Conservation (phyloP, 2,888 invertebrate genomes). For the Acleris laterana region DNA sequence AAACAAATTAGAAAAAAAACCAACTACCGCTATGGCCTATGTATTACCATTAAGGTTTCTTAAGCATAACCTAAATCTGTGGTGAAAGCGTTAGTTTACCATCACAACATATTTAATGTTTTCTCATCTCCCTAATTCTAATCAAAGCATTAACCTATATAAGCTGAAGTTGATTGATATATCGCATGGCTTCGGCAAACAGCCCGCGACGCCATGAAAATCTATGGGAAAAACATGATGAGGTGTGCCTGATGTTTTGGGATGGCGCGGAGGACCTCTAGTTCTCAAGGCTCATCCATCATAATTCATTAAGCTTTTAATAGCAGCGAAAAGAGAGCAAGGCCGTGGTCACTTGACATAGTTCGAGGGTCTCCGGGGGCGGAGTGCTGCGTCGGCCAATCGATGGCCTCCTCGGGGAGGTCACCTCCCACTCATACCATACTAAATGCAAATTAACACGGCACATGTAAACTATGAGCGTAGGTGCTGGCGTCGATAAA, state of each 20-base stretch:
- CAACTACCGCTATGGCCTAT: too few relatives aligned
- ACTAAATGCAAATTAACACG: conserved; percentile 38
- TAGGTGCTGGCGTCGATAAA: background rate
- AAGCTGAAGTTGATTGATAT: conserved; percentile 33
- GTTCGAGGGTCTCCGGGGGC: conserved; percentile 68
- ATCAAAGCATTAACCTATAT: conserved; percentile 30
- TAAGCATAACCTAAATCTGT: too few relatives aligned
- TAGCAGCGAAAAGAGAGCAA: conserved; percentile 79
- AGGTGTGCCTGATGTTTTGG: conserved; percentile 42
- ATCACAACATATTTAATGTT: conserved; percentile 11
- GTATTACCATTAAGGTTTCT: too few relatives aligned
- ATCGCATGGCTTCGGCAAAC: conserved; percentile 13
- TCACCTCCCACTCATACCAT: conserved; percentile 64
- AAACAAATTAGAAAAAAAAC: too few relatives aligned
- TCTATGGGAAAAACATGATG: conserved; percentile 1
- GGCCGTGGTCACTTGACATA: conserved; percentile 80
- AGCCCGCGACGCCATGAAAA: conserved; percentile 10
- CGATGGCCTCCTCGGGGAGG: conserved; percentile 69
- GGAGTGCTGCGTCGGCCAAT: conserved; percentile 78
- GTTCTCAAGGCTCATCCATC: conserved; percentile 65
- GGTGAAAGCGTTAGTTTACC: background rate
- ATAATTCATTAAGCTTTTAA: conserved; percentile 81
- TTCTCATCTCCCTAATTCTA: conserved; percentile 12
- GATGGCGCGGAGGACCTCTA: conserved; percentile 47
- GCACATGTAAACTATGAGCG: conserved; percentile 2